phyloP scores from a whole-genome alignment of 2,113 vertebrate species.

The Triplophysa dalaica region DNA sequence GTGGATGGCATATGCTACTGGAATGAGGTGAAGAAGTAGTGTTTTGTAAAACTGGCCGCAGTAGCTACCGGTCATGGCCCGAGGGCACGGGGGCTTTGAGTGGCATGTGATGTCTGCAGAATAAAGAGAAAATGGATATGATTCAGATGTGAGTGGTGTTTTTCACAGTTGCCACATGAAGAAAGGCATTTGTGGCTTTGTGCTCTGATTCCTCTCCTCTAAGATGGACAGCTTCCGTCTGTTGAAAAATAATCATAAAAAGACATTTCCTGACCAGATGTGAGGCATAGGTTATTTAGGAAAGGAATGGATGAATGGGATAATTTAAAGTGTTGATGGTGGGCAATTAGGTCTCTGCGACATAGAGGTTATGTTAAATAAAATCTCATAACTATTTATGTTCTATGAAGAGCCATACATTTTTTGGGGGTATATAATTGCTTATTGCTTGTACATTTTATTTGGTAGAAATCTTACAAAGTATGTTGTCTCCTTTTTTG shows the following conservation, averaged over 20 bases:
- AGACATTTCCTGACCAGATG: constrained; percentile 65
- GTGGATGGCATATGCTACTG: constrained; percentile 86
- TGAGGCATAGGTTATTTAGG: constrained; percentile 58
- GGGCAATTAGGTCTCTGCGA: not conserved
- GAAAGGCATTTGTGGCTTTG: constrained; percentile 73
- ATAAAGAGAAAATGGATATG: constrained; percentile 73
- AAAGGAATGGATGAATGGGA: constrained; percentile 57
- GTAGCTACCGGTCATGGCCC: constrained; percentile 77
- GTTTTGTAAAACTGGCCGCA: constrained; percentile 66
- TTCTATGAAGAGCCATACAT: no score
- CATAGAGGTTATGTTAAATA: not conserved
- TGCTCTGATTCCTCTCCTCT: constrained; percentile 48
- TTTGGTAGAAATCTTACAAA: no score
- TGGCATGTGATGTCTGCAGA: constrained; percentile 63
- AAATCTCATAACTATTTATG: no score
- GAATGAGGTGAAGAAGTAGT: constrained; percentile 65
- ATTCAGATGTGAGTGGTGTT: constrained; percentile 69
- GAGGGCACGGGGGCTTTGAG: constrained; percentile 73
- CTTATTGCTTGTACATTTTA: no score
- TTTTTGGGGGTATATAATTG: no score
- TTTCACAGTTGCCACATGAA: constrained; percentile 81
- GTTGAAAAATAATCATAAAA: constrained; percentile 68
- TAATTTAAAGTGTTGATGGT: not conserved
- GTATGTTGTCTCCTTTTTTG: no score
- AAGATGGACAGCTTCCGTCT: constrained; percentile 73